Base-by-base conservation (phyloP, 2,888 invertebrate genomes). In the Cantharis rustica region DNA sequence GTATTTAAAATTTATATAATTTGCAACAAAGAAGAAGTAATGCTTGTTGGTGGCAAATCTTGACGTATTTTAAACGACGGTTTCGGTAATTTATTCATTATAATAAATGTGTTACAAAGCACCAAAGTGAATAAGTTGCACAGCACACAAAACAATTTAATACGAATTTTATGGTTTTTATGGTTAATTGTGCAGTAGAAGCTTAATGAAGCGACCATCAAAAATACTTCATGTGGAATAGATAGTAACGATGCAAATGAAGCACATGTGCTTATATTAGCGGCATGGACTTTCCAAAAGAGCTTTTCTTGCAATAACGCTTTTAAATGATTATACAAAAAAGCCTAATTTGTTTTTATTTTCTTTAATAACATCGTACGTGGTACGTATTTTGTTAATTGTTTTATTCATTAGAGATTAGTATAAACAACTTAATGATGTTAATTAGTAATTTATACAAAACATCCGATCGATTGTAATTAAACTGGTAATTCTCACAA, bases 191-290 rank as follows among this genome's bases (percentile, higher is more conserved):
- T 77, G 77, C 77, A 77, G 77, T 77, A 69, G 70, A 74, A 69
- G 70, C 27, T 71, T 74, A 81, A 80, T 80, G 80, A 79, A 79
- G 78, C 78, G 62, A 72, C 72, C 73, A 69, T 77, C 79, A 80
- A 80, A 80, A 79, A 79, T 79, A 79, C 79, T 80, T 79, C 77
- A 79, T 75, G 80, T 75, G 81, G 81, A 83, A 83, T 82, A 83
- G 83, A 82, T 79, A 80, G 81, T 82, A 82, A 80, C 81, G 78
- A 83, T 83, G 81, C 82, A 82, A 83, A 83, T 83, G 82, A 81
- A 80, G 80, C 81, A 79, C 81, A 81, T 83, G 81, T 82, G 82
- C 78, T 80, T 77, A 77, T 80, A 66, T 66, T 66, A 81, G 79
- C 82, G 80, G 81, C 80, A 82, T 82, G 72, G 17, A 69, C 69